These are phyloP conservation scores for Pyrgus malvae DNA, from an alignment of 2,888 invertebrate species.

Conservation along the genomic window DNA sequence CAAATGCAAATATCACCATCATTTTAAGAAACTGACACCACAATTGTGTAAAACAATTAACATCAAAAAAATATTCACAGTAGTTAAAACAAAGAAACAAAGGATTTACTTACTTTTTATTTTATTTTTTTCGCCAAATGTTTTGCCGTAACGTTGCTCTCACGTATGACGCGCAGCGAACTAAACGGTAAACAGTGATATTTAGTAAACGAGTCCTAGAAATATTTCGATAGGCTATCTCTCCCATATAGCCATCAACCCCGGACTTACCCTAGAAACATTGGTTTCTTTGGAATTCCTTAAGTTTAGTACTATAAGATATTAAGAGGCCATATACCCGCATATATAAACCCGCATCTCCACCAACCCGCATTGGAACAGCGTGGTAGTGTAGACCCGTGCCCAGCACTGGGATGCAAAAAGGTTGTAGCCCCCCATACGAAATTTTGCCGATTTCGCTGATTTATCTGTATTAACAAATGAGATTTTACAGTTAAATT, in stretches of 20 bases:
- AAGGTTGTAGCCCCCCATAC: too few relatives aligned
- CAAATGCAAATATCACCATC: constrained; percentile 1
- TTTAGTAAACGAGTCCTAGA: constrained; percentile 5
- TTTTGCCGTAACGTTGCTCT: not conserved
- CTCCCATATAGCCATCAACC: constrained; percentile 8
- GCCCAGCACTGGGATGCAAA: too few relatives aligned
- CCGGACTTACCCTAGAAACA: not conserved
- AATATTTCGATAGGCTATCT: constrained; percentile 15
- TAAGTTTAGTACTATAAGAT: too few relatives aligned
- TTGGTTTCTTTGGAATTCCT: too few relatives aligned
- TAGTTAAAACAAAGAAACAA: constrained; percentile 8
- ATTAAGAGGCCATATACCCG: too few relatives aligned
- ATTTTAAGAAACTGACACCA: constrained; percentile 13
- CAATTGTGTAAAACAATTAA: not conserved
- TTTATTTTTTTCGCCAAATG: constrained; percentile 2
- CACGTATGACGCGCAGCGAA: not conserved
- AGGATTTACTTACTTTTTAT: too few relatives aligned
- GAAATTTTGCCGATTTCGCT: too few relatives aligned
- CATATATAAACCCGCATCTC: too few relatives aligned
- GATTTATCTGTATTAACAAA: too few relatives aligned
- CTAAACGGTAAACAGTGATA: not conserved
- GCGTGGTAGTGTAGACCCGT: too few relatives aligned
- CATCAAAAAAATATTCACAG: not conserved
- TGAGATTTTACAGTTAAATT: too few relatives aligned
- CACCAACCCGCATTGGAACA: too few relatives aligned